These are phyloP conservation scores for Nemopilema nomurai DNA, from an alignment of 30 jellyfish, hydroid and myxozoan genomes.

Conservation along the genomic window DNA sequence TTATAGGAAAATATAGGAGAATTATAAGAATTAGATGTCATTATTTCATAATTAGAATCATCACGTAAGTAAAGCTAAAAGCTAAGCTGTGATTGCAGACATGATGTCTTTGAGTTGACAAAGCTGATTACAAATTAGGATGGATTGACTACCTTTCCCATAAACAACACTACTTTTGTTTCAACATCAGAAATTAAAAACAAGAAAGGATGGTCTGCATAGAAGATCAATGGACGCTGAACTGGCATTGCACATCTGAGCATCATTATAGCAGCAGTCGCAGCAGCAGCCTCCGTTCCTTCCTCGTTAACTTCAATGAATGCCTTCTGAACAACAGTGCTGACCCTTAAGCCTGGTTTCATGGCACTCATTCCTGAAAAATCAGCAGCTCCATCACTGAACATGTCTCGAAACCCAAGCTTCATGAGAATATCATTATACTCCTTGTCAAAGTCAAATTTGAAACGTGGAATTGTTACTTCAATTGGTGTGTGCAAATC, in stretches of 20 bases:
- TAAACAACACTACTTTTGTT: constrained; percentile 47
- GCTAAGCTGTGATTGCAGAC: no score
- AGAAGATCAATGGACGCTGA: constrained; percentile 39
- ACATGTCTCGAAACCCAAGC: constrained; percentile 75
- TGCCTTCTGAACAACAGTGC: constrained; percentile 85
- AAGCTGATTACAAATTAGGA: neutral
- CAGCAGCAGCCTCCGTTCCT: constrained; percentile 99
- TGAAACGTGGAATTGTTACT: constrained; percentile 75
- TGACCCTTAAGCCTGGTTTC: constrained; percentile 64
- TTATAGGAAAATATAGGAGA: no score
- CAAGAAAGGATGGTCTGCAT: constrained; percentile 90
- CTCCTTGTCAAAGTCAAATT: constrained; percentile 33
- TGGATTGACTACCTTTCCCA: constrained; percentile 80
- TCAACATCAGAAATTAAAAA: constrained; percentile 63
- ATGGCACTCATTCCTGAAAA: constrained; percentile 71
- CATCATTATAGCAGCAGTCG: constrained; percentile 66
- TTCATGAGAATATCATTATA: constrained; percentile 29
- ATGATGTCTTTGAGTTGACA: neutral
- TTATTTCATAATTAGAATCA: no score
- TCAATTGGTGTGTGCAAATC: constrained; percentile 12
- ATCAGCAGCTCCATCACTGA: constrained; percentile 66
- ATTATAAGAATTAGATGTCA: no score
- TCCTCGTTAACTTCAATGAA: constrained; percentile 83
- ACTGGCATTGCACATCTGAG: constrained; percentile 46
- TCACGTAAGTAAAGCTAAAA: no score